Conservation (phyloP, 2,888 invertebrate genomes). For the Ichneumon xanthorius region DNA sequence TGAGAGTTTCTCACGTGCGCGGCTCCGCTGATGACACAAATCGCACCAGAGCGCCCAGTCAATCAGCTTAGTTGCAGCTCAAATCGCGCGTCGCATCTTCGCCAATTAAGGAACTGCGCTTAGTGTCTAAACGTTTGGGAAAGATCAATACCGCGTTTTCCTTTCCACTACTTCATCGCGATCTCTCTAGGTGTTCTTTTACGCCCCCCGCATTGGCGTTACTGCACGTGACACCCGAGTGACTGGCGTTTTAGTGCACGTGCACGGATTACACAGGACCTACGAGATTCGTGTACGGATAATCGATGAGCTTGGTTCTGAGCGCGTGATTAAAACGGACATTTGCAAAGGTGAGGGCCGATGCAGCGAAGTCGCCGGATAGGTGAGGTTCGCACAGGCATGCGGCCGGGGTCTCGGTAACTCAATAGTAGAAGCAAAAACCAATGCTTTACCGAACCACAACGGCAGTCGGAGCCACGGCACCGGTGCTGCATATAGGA, state of each 20-base stretch:
- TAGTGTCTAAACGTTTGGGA: no score
- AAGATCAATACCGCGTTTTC: no score
- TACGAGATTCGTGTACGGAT: conserved; percentile 12
- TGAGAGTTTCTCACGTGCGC: no score
- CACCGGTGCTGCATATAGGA: conserved; percentile 75
- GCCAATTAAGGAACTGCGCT: no score
- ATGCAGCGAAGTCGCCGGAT: conserved; percentile 42
- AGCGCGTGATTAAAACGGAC: conserved; percentile 24
- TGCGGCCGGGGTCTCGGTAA: conserved; percentile 50
- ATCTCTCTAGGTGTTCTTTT: no score
- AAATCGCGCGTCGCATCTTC: no score
- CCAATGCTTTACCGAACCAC: conserved; percentile 49
- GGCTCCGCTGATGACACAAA: no score
- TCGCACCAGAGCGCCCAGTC: no score
- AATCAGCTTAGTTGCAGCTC: no score
- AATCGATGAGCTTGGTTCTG: conserved; percentile 13
- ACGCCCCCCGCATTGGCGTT: no score
- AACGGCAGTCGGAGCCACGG: conserved; percentile 28
- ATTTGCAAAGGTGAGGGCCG: not conserved
- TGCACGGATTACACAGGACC: not conserved
- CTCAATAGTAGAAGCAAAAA: conserved; percentile 8
- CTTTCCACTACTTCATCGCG: no score
- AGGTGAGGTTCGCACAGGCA: conserved; percentile 70
- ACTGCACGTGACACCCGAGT: not conserved
- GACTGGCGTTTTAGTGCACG: conserved; percentile 13